Evolutionary conservation across 2,797 vertebrate species (phyloP), one percentile per base, ranked within the genome.

Genomic region (Sebastes jordani): DNA sequence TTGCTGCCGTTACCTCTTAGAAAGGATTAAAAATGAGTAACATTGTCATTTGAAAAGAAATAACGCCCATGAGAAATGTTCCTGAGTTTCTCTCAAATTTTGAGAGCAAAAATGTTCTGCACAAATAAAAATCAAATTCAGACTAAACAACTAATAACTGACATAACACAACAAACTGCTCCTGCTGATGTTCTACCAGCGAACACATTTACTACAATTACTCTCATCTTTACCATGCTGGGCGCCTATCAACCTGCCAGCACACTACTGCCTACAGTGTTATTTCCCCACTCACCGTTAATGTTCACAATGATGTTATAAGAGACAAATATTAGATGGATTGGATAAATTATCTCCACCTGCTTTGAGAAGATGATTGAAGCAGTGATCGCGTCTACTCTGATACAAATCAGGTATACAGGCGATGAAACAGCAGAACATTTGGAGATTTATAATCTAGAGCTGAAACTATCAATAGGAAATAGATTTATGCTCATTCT

Each of bases 241-340:
- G 60, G 32, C 5, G 27, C 69, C 18, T 30, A 70, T 67, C 71
- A 81, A 62, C 62, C 70, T 71, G 46, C 66, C 61, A 54, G 54
- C 55, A 54, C 58, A 59, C 29, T 14, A 5, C 68, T 46, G 29
- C 38, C 46, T 66, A 55, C 61, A 27, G 10, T 55, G 25, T 82
- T 69, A 75, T 79, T 80, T 74, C 66, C 74, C 66, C 42, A 3
- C 25, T 34, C 34, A 27, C 36, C 16, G 7, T 73, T 72, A 23
- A 34, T 65, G 59, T 68, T 80, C 30, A 23, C 36, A 71, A 5
- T 38, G 6, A 65, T 25, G 30, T 63, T 18, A 60, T 7, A 61
- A 66, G 20, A 49, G 46, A 73, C 11, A 20, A 59, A 20, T 1
- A 22, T 61, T 7, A 30, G 14, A 30, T 71, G 20, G 7, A 46